Evolutionary conservation across 2,888 invertebrate genomes (phyloP).

Genomic region (Archips crataeganus): DNA sequence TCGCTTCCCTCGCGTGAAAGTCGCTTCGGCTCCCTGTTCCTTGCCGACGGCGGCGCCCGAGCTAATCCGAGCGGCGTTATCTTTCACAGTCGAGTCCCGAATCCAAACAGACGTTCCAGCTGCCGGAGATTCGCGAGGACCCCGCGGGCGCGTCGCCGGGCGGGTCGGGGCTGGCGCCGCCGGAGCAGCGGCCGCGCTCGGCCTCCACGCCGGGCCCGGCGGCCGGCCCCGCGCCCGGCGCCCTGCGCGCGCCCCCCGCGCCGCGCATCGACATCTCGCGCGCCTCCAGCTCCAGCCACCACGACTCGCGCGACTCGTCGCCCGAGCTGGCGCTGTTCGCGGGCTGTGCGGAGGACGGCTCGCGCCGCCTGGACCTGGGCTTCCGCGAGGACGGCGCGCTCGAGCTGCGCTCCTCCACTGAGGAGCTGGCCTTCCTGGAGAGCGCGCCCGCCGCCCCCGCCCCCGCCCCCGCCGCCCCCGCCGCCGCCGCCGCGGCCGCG

Average conservation of each 20-base stretch:
- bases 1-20: constrained; percentile 19
- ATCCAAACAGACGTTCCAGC: constrained; percentile 82
- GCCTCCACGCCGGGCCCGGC: constrained; percentile 69
- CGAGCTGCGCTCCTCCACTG: constrained; percentile 94
- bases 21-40: constrained; percentile 24
- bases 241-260: constrained; percentile 88
- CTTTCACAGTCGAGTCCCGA: constrained; percentile 86
- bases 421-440: constrained; percentile 94
- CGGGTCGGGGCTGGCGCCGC: constrained; percentile 57
- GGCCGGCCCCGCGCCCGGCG: constrained; percentile 45
- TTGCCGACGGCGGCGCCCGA: neutral
- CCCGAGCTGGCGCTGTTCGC: constrained; percentile 94
- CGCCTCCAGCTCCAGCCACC: constrained; percentile 95
- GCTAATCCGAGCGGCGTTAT: constrained; percentile 17
- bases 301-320: constrained; percentile 93
- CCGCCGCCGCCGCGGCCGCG: constrained; percentile 59
- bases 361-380: constrained; percentile 77
- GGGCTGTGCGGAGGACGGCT: constrained; percentile 63
- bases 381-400: constrained; percentile 93
- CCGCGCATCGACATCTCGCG: constrained; percentile 96
- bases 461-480: constrained; percentile 38
- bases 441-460: constrained; percentile 55
- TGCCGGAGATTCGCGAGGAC: constrained; percentile 86
- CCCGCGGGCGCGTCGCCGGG: constrained; percentile 72
- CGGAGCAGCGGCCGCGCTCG: constrained; percentile 74